Base-by-base conservation (phyloP, 1,140 invertebrate genomes). In the Drosophila orosa region DNA sequence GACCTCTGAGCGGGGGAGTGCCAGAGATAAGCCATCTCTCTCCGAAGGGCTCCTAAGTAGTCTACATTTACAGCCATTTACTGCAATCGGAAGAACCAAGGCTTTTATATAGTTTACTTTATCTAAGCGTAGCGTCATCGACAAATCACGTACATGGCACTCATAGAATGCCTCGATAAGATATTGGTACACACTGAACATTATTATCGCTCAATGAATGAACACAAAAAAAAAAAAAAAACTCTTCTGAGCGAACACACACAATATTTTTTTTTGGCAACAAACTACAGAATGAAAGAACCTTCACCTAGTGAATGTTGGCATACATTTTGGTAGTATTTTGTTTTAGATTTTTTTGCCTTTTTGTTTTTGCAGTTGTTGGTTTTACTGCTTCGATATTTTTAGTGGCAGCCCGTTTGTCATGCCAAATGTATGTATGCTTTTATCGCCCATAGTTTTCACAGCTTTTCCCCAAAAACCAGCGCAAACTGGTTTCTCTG, bases 271-370 rank as follows among this genome's bases (percentile, higher is more conserved):
- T 37, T 52, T 37, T 67, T 56, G 67, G 66, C 58, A 76, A 47
- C 42, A 78, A 35, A 59, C 50, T 48, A 42, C 44, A 19, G 29
- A 39, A 15, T 24, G 19, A 87, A 74, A 80, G 82, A 87, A 45
- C 84, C 84, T 87, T 87, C 84, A 87, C 84, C 84, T 74, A 87
- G 50, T 87, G 67, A 63, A 47, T 35, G 22, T 74, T 62, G 69
- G 55, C 58, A 74, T 44, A 74, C 71, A 80, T 76, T 75, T 83
- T 87, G 67, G 61, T 80, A 82, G 74, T 82, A 50, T 68, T 85
- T 81, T 61, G 62, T 71, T 67, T 77, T 62, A 55, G 58, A n/a
- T n/a, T 60, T 62, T 73, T 74, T 39, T 55, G 24, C 47, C 27
- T 39, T 58, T 58, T 24, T 13, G 19, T 44, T 4, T 22, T 44